Evolutionary conservation across 1,140 invertebrate species (phyloP).

Genomic region (Melanaphis sacchari): DNA sequence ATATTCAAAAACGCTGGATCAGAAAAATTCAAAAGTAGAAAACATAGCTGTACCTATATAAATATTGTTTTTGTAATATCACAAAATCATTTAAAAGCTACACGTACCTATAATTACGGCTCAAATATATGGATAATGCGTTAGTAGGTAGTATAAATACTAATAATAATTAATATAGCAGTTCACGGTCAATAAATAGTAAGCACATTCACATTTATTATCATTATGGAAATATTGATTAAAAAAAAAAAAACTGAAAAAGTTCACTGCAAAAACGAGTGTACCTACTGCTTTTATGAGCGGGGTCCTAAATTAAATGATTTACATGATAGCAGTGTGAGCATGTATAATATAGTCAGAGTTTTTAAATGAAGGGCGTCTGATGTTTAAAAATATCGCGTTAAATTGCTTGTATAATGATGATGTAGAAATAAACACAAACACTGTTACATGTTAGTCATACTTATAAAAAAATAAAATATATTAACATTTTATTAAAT

Average conservation of each 20-base stretch:
- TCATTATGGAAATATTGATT: not conserved
- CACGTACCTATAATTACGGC: no score
- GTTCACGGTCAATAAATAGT: not conserved
- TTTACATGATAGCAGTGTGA: not conserved
- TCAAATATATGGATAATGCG: no score
- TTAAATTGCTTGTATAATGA: not conserved
- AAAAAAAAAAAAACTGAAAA: not conserved
- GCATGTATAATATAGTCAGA: not conserved
- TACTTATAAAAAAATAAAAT: not conserved
- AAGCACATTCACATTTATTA: not conserved
- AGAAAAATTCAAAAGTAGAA: no score
- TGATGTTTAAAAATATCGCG: not conserved
- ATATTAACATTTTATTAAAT: not conserved
- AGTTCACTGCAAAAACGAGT: not conserved
- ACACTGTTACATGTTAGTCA: not conserved
- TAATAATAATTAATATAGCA: not conserved
- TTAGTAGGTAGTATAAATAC: no score
- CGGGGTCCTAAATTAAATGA: not conserved
- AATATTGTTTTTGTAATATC: no score
- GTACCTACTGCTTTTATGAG: not conserved
- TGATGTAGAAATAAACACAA: not conserved
- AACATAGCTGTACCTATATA: no score
- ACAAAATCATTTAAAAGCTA: no score
- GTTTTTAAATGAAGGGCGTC: not conserved
- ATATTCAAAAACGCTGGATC: no score